phyloP scores from a whole-genome alignment of 2,113 vertebrate genomes.

The Nipponia nippon region DNA sequence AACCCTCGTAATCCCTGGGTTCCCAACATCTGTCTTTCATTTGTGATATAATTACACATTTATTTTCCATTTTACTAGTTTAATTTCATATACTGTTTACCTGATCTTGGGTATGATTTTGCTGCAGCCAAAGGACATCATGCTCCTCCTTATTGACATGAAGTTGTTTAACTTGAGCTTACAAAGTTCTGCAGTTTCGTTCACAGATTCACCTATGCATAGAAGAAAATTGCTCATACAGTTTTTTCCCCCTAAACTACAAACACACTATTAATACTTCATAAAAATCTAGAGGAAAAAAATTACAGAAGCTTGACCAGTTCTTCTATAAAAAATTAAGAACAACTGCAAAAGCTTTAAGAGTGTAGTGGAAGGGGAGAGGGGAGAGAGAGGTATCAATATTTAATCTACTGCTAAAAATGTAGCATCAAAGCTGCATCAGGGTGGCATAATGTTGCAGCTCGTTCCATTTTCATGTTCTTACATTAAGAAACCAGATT shows the following conservation, averaged over 20 bases:
- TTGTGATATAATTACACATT: conserved; percentile 62
- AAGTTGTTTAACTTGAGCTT: background rate
- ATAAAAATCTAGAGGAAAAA: background rate
- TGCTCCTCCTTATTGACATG: background rate
- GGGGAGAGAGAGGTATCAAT: conserved; percentile 32
- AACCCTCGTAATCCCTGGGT: conserved; percentile 24
- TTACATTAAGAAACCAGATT: conserved; percentile 52
- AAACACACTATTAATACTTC: background rate
- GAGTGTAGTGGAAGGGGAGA: background rate
- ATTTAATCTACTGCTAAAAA: conserved; percentile 61
- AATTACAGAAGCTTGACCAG: background rate
- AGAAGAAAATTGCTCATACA: background rate
- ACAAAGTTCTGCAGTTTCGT: background rate
- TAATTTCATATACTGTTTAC: conserved; percentile 46
- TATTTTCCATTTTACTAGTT: conserved; percentile 51
- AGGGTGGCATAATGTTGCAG: background rate
- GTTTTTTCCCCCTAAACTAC: background rate
- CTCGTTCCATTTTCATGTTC: conserved; percentile 28
- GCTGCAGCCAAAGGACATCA: background rate
- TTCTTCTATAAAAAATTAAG: background rate
- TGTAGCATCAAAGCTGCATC: conserved; percentile 12
- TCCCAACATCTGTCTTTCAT: conserved; percentile 69
- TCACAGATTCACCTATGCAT: background rate
- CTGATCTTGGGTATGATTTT: conserved; percentile 21
- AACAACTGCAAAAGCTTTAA: background rate